Evolutionary conservation across 2,888 invertebrate genomes (phyloP).

Genomic region (Hemaris fuciformis): DNA sequence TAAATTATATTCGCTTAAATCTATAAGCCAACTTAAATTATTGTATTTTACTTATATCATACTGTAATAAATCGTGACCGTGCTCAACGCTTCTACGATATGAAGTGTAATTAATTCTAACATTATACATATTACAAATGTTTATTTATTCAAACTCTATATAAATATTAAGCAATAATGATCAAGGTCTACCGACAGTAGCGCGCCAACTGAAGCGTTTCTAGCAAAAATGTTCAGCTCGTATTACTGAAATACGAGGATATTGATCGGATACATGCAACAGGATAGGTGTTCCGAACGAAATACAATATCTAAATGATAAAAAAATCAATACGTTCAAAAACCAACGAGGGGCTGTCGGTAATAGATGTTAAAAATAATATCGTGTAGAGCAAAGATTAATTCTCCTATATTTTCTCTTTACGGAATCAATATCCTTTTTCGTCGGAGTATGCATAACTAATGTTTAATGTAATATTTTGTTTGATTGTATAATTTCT

Average conservation of each 20-base stretch:
- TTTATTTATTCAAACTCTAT: slow-evolving; percentile 17
- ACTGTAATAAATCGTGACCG: not conserved
- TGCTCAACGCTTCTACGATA: not conserved
- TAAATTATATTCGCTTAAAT: no score
- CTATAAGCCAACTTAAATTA: not conserved
- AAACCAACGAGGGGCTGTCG: not conserved
- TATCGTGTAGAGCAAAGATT: no score
- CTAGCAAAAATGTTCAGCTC: slow-evolving; percentile 23
- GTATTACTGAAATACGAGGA: slow-evolving; percentile 19
- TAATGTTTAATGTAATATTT: no score
- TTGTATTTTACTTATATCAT: not conserved
- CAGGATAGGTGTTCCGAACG: not conserved
- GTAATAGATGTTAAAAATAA: not conserved
- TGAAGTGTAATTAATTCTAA: not conserved
- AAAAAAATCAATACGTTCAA: not conserved
- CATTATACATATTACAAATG: not conserved
- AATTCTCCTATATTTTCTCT: no score
- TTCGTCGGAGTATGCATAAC: no score
- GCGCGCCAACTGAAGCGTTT: slow-evolving; percentile 22
- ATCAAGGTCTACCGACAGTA: slow-evolving; percentile 28
- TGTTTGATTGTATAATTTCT: no score
- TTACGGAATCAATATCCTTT: no score
- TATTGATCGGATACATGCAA: slow-evolving; percentile 9
- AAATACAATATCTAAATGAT: slow-evolving; percentile 7
- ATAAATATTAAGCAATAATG: slow-evolving; percentile 30